phyloP scores from a whole-genome alignment of 2,797 vertebrate species.

The Euthynnus affinis region DNA sequence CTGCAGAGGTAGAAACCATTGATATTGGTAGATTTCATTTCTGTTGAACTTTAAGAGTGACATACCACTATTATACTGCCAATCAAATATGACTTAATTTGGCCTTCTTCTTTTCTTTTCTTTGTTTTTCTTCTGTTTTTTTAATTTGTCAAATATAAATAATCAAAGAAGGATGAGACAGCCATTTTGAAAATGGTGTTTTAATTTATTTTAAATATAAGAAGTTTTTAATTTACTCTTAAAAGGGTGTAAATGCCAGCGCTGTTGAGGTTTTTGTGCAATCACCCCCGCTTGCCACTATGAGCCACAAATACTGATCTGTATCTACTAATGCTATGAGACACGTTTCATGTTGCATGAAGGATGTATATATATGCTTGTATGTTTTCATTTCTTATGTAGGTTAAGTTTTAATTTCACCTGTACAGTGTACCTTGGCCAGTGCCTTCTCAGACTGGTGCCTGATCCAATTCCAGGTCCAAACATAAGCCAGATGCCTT shows the following conservation, averaged over 20 bases:
- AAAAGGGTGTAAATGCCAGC: conserved; percentile 57
- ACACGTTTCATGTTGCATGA: conserved; percentile 64
- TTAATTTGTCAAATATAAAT: conserved; percentile 28
- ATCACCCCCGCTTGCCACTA: conserved; percentile 79
- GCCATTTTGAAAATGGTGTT: conserved; percentile 70
- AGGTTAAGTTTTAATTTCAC: conserved; percentile 54
- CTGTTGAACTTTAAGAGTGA: conserved; percentile 39
- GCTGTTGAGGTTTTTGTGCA: conserved; percentile 73
- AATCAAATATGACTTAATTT: conserved; percentile 40
- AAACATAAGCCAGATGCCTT: conserved; percentile 70
- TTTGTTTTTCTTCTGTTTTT: conserved; percentile 33
- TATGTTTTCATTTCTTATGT: conserved; percentile 47
- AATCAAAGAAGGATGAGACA: conserved; percentile 62
- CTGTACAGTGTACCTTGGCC: conserved; percentile 41
- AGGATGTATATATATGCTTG: conserved; percentile 55
- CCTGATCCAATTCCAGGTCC: conserved; percentile 58
- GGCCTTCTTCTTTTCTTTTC: conserved; percentile 5
- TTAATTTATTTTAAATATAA: conserved; percentile 75
- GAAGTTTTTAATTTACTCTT: conserved; percentile 56
- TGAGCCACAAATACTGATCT: conserved; percentile 79
- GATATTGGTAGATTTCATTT: conserved; percentile 44
- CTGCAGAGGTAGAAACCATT: conserved; percentile 60
- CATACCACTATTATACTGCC: conserved; percentile 75
- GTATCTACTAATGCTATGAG: conserved; percentile 61
- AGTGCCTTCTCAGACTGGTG: conserved; percentile 27